Percentiles rank a stretch among this genome's conserved stretches.
Evolutionary conservation across 2,888 invertebrate species (phyloP).

Genomic region (Mystacides longicornis): DNA sequence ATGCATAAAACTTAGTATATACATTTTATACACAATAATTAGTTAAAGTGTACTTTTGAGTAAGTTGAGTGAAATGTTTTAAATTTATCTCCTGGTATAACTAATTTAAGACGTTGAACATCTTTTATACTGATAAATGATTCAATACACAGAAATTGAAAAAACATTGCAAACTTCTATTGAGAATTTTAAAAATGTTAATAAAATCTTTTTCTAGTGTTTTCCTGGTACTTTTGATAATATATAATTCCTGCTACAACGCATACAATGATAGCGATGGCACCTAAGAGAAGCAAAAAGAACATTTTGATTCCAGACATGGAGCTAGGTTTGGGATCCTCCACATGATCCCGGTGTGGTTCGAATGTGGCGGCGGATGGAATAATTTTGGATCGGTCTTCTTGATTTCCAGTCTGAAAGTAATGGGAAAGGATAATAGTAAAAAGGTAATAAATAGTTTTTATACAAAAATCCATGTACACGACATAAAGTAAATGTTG

Average conservation of each 20-base stretch:
- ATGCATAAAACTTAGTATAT: no score
- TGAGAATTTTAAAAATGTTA: conserved; percentile 31
- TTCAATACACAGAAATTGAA: no score
- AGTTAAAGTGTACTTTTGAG: no score
- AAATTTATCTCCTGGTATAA: no score
- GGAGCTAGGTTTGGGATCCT: conserved; percentile 77
- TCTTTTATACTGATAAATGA: no score
- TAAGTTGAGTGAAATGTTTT: no score
- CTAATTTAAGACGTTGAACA: no score
- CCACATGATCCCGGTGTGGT: conserved; percentile 83
- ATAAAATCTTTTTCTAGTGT: conserved; percentile 76
- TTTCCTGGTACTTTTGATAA: conserved; percentile 88
- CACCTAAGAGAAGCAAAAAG: conserved; percentile 75
- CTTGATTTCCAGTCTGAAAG: conserved; percentile 50
- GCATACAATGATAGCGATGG: conserved; percentile 74
- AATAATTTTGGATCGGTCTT: conserved; percentile 74
- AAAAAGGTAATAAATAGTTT: no score
- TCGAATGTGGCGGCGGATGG: conserved; percentile 88
- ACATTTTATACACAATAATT: no score
- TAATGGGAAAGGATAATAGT: no score
- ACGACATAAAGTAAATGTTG: no score
- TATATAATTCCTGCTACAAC: conserved; percentile 86
- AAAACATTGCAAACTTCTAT: neutral
- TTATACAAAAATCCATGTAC: no score
- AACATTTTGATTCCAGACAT: conserved; percentile 89